Base-by-base conservation (phyloP, 2,797 vertebrate genomes). In the Lindbergichthys nudifrons region DNA sequence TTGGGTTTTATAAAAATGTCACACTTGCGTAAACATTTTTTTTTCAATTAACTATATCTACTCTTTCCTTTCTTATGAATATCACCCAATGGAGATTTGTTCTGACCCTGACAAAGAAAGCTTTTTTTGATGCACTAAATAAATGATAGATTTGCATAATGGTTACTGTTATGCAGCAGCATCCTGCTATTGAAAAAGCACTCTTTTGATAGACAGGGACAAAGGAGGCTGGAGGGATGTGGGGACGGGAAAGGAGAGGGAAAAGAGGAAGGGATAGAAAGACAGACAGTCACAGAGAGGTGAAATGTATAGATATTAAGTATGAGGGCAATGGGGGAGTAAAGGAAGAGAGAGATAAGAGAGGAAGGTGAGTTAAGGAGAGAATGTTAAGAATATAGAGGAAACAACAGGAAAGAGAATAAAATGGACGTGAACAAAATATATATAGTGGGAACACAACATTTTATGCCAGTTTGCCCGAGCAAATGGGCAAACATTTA, bases 141-240 rank as follows among this genome's bases (percentile, higher is more conserved):
- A 77, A 79, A 85, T 78, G 73, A 68, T 70, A 11, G 23, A 86
- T 89, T 86, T 87, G 66, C 86, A 87, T 86, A 85, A 86, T 81
- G 57, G 75, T 61, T 61, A 50, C 58, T 73, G 76, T 80, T 73
- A 68, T 62, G 79, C 65, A 48, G 75, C 80, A 73, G 76, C 74
- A 63, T 82, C 67, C 75, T 83, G 80, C 79, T 82, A 83, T 58
- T 77, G 73, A 80, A 71, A 65, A 77, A 76, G 73, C 67, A 16
- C 6, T 69, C 41, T 68, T 81, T 74, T 84, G 84, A 89, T 50
- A 60, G 80, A 69, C 75, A 51, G 77, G 66, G 51, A 83, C 46
- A 70, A 77, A 75, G 57, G 47, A 76, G 63, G 51, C 51, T 60
- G 63, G 54, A 30, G 41, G 51, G 71, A 57, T 66, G 53, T 50